Evolutionary conservation across 2,797 vertebrate genomes (phyloP).

Genomic region (Eulemur rubriventer): DNA sequence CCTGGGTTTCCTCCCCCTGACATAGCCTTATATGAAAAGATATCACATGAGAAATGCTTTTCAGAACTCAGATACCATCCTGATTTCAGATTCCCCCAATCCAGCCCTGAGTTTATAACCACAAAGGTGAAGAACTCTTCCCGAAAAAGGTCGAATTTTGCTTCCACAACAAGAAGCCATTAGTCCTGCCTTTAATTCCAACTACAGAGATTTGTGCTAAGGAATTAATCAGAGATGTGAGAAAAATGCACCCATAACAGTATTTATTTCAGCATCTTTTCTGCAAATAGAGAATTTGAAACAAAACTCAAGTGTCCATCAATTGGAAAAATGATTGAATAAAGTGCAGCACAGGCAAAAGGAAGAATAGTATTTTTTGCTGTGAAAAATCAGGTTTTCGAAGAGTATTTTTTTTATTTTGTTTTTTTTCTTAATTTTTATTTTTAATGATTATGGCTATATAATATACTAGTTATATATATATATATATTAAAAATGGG

Average conservation of each 20-base stretch:
- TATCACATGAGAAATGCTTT: not conserved
- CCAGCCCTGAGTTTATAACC: not conserved
- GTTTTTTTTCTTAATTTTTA: no score
- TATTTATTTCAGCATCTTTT: constrained; percentile 18
- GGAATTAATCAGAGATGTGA: not conserved
- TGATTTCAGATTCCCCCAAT: not conserved
- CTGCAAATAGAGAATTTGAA: not conserved
- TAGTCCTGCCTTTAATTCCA: not conserved
- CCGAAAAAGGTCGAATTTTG: not conserved
- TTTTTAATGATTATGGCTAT: no score
- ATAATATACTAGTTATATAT: no score
- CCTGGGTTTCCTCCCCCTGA: not conserved
- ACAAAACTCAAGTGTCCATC: not conserved
- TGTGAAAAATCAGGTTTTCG: not conserved
- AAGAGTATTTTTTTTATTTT: no score
- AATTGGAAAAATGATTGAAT: not conserved
- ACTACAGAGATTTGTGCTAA: not conserved
- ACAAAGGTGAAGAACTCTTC: not conserved
- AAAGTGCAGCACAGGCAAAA: not conserved
- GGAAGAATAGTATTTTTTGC: not conserved
- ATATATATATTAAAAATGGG: no score
- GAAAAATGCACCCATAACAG: not conserved
- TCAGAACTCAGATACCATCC: not conserved
- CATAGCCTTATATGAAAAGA: not conserved
- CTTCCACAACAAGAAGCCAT: not conserved